phyloP scores from a whole-genome alignment of 2,888 invertebrate genomes.

The Leptura quadrifasciata region DNA sequence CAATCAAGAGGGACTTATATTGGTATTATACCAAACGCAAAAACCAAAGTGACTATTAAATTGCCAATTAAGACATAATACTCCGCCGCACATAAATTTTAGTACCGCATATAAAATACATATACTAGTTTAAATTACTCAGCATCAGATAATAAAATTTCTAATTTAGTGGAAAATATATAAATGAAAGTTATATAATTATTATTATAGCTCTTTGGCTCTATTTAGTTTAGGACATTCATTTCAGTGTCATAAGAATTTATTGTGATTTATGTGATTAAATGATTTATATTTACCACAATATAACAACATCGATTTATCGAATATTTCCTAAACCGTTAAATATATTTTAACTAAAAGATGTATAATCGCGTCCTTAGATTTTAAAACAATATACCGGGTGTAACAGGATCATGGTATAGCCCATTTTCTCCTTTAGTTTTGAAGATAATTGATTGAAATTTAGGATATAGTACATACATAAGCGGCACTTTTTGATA shows the following conservation, averaged over 20 bases:
- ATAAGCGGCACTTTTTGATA: too few relatives aligned
- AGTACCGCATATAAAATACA: constrained; percentile 3
- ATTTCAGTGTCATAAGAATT: background rate
- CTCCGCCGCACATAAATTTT: constrained; percentile 9
- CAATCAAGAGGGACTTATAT: background rate
- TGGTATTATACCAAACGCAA: background rate
- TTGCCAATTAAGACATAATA: background rate
- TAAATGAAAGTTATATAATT: constrained; percentile 12
- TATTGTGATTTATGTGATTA: background rate
- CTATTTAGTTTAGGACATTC: background rate
- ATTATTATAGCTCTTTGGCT: constrained; percentile 3
- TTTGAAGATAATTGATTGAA: too few relatives aligned
- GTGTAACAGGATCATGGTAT: too few relatives aligned
- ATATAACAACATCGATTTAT: background rate
- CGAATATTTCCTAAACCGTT: background rate
- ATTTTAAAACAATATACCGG: too few relatives aligned
- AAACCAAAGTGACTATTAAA: background rate
- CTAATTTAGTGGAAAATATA: background rate
- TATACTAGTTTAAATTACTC: background rate
- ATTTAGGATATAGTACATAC: too few relatives aligned
- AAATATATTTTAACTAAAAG: too few relatives aligned
- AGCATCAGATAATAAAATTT: background rate
- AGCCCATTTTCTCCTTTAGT: too few relatives aligned
- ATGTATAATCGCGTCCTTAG: too few relatives aligned
- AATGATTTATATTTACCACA: background rate